Evolutionary conservation across 1,140 invertebrate genomes (phyloP), one percentile per base, ranked within the genome.

Genomic region (Dysdera silvatica): DNA sequence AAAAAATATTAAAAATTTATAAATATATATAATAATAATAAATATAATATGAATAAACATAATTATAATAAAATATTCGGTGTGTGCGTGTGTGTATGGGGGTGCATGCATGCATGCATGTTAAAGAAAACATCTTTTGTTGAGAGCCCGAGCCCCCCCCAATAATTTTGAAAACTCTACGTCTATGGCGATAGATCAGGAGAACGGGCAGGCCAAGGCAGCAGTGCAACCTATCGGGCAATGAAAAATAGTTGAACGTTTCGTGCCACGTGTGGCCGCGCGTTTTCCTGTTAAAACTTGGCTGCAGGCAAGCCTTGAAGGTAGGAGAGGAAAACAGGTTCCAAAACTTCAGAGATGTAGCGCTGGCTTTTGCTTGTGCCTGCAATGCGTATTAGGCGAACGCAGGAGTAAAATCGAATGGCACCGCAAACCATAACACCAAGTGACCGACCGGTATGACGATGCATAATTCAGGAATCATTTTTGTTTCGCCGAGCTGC

Each of bases 381-480:
- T n/a, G 40, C 28, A 58, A 58, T 45, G 55, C 26, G 3, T 58
- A 58, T 0, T 58, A 58, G 23, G 18, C 37, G 35, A 20, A 23
- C 45, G 55, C 23, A n/a, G 29, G 20, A 58, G 55, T 45, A 24
- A 24, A 47, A 58, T 58, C 55, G 23, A 45, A 58, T 47, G 29
- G 20, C 40, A 31, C 37, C 55, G 18, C 55, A 58, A n/a, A 58
- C 40, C 55, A 58, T 58, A 10, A 58, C 24, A 45, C 28, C 55
- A 5, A 41, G 40, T 58, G 37, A 10, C 43, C 31, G n/a, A 58
- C 55, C 55, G 45, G 40, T 45, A 24, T 45, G 55, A 5, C 40
- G n/a, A n/a, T 45, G 6, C 20, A 53, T 56, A 47, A 49, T 24
- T 14, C 3, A 49, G 14, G 23, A 10, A 45, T 45, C n/a, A 45